phyloP scores from a whole-genome alignment of 2,113 vertebrate species.

The Fulica atra region DNA sequence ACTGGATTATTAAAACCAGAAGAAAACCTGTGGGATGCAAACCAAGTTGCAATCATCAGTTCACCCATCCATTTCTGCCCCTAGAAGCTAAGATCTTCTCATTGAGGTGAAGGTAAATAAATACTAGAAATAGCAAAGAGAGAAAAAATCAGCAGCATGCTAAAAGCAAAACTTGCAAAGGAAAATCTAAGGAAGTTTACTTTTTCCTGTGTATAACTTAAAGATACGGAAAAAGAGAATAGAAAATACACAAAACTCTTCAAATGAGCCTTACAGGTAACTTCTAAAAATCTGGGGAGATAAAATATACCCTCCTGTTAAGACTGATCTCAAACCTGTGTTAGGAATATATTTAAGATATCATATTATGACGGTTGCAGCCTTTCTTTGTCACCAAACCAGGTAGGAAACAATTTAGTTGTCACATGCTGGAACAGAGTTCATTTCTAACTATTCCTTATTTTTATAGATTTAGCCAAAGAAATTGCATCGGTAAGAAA shows the following conservation, averaged over 20 bases:
- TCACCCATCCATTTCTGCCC: not conserved
- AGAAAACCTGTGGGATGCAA: not conserved
- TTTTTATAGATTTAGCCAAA: not conserved
- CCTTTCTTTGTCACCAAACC: not conserved
- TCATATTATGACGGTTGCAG: not conserved
- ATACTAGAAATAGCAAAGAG: not conserved
- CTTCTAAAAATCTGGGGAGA: not conserved
- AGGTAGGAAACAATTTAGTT: not conserved
- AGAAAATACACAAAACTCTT: not conserved
- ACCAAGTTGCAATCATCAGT: not conserved
- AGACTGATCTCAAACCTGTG: not conserved
- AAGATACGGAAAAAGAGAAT: not conserved
- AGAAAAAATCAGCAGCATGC: not conserved
- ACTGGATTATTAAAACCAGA: not conserved
- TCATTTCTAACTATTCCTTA: not conserved
- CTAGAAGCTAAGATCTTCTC: not conserved
- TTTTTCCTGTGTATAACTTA: not conserved
- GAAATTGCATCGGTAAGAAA: not conserved
- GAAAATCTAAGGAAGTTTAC: not conserved
- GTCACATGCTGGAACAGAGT: not conserved
- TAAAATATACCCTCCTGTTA: not conserved
- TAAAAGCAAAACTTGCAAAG: not conserved
- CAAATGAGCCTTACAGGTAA: not conserved
- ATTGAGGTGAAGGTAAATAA: not conserved
- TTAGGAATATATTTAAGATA: not conserved